Evolutionary conservation across 2,888 invertebrate species (phyloP).

Genomic region (Rapana venosa): DNA sequence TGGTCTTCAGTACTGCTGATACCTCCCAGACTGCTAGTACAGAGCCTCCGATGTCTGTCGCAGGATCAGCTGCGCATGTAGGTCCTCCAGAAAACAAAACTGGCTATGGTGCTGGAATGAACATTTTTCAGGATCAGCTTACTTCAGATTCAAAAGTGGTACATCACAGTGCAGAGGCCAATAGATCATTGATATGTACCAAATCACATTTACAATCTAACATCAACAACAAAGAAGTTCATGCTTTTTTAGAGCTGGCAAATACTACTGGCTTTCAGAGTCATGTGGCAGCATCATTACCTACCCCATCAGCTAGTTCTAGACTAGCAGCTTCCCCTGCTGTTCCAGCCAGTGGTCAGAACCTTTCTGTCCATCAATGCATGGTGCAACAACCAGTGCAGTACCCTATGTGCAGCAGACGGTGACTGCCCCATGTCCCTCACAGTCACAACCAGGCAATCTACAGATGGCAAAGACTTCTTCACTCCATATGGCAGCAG

Average conservation of each 20-base stretch:
- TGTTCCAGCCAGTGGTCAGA: too few relatives aligned
- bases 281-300: too few relatives aligned
- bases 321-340: too few relatives aligned
- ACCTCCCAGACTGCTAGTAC: conserved; percentile 33
- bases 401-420: neutral
- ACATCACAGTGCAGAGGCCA: neutral
- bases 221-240: neutral
- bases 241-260: neutral
- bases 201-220: neutral
- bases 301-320: too few relatives aligned
- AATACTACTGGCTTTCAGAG: too few relatives aligned
- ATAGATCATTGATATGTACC: neutral
- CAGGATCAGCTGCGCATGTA: conserved; percentile 25
- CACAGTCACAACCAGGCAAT: neutral
- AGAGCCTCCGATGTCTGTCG: conserved; percentile 38
- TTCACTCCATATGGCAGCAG: too few relatives aligned
- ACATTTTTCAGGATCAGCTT: too few relatives aligned
- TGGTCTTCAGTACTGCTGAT: conserved; percentile 70
- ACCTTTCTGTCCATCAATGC: neutral
- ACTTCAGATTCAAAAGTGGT: too few relatives aligned
- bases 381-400: neutral
- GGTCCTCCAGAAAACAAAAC: neutral
- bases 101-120: too few relatives aligned
- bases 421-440: neutral
- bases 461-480: too few relatives aligned